Evolutionary conservation across 1,140 invertebrate genomes (phyloP).

Genomic region (Phymastichus coffea): DNA sequence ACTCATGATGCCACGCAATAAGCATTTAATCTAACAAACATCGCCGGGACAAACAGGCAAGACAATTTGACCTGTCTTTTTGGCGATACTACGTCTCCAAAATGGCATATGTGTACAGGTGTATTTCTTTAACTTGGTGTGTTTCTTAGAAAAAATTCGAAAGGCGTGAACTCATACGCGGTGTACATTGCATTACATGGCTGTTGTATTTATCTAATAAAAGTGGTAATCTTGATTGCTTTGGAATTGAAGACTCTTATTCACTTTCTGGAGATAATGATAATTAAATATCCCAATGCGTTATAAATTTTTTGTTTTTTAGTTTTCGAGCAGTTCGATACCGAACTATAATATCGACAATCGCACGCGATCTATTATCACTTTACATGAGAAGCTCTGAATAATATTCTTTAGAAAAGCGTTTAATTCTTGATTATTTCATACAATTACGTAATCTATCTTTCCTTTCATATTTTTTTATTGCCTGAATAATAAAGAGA

Average conservation of each 20-base stretch:
- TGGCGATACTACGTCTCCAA: conserved; percentile 30
- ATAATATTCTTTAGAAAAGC: background rate
- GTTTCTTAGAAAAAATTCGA: conserved; percentile 34
- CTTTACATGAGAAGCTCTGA: background rate
- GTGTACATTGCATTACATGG: background rate
- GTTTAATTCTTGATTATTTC: background rate
- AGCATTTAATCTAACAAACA: conserved; percentile 45
- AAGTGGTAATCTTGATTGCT: conserved; percentile 17
- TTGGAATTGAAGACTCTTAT: background rate
- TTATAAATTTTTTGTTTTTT: no score
- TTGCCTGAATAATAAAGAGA: no score
- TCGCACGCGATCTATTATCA: background rate
- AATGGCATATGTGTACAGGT: conserved; percentile 13
- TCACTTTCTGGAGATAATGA: conserved; percentile 1
- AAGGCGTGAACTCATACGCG: conserved; percentile 13
- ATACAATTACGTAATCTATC: background rate
- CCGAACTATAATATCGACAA: no score
- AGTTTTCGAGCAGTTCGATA: background rate
- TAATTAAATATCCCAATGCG: no score
- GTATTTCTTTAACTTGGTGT: conserved; percentile 8
- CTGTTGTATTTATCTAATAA: no score
- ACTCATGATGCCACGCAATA: conserved; percentile 33
- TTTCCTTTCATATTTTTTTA: no score
- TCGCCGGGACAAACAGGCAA: conserved; percentile 36
- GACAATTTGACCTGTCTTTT: conserved; percentile 38